Percentiles rank a stretch among this genome's conserved stretches.
Evolutionary conservation across 2,888 invertebrate genomes (phyloP).

Genomic region (Aelia acuminata): DNA sequence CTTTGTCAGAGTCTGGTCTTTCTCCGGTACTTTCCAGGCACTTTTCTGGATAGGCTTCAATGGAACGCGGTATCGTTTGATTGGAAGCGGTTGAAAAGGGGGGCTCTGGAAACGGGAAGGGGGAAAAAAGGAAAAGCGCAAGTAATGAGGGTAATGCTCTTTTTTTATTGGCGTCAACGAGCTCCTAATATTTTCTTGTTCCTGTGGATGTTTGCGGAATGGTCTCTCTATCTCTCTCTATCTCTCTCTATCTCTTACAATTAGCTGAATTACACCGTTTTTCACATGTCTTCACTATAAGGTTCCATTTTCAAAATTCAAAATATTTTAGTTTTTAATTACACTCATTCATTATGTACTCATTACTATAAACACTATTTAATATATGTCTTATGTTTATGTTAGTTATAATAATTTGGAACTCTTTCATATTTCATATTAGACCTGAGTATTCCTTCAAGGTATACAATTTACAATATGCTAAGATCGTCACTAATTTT

Average conservation of each 20-base stretch:
- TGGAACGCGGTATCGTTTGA: constrained; percentile 42
- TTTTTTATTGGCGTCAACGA: background rate
- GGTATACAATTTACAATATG: too few relatives aligned
- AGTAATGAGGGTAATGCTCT: constrained; percentile 6
- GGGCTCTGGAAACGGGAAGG: background rate
- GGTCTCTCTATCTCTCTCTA: background rate
- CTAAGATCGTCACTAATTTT: too few relatives aligned
- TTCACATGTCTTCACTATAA: background rate
- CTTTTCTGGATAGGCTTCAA: constrained; percentile 43
- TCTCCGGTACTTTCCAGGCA: constrained; percentile 37
- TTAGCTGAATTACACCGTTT: background rate
- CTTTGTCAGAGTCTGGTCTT: constrained; percentile 16
- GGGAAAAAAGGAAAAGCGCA: background rate
- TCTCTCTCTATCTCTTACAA: background rate
- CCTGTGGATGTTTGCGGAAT: background rate
- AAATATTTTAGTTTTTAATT: too few relatives aligned
- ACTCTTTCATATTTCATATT: too few relatives aligned
- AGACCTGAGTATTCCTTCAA: too few relatives aligned
- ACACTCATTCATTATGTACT: too few relatives aligned
- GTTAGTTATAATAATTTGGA: too few relatives aligned
- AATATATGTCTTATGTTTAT: too few relatives aligned
- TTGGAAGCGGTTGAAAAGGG: constrained; percentile 45
- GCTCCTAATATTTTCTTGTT: constrained; percentile 4
- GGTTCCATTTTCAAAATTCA: background rate
- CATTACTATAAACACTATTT: too few relatives aligned